A percentile compares a stretch with the other conserved stretches of the same genome.
These are phyloP conservation scores for Synergus itoensis DNA, from an alignment of 2,888 invertebrate species.

Conservation along the genomic window DNA sequence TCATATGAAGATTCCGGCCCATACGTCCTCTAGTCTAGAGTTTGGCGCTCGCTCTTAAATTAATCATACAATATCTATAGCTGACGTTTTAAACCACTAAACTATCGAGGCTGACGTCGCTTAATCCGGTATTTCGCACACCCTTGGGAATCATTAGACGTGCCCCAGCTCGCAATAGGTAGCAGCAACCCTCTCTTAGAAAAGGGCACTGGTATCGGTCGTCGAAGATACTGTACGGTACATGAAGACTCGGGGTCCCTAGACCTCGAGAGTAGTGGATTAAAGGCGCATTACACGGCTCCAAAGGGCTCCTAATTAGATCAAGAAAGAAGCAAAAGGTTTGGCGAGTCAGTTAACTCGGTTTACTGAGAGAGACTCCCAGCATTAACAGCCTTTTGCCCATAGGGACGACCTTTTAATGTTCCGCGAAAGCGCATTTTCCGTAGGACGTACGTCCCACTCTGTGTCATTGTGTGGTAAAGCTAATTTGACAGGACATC, in stretches of 20 bases:
- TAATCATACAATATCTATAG: conserved; percentile 41
- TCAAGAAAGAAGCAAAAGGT: conserved; percentile 76
- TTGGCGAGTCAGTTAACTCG: conserved; percentile 75
- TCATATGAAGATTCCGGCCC: neutral
- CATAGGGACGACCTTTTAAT: conserved; percentile 70
- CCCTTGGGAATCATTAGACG: conserved; percentile 72
- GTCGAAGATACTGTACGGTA: conserved; percentile 57
- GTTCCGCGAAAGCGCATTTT: conserved; percentile 60
- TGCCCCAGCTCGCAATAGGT: conserved; percentile 47
- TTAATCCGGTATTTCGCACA: conserved; percentile 70
- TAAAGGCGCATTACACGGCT: conserved; percentile 74
- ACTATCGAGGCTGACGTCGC: conserved; percentile 66
- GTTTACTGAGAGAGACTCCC: conserved; percentile 71
- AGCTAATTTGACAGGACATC: neutral
- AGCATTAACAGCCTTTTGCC: conserved; percentile 72
- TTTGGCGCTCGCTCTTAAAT: conserved; percentile 30
- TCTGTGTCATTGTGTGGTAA: conserved; percentile 47
- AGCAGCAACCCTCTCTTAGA: conserved; percentile 3
- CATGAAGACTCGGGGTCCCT: conserved; percentile 58
- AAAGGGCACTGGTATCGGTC: conserved; percentile 53
- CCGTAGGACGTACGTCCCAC: conserved; percentile 55
- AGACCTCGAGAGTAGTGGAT: conserved; percentile 65
- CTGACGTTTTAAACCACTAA: conserved; percentile 57
- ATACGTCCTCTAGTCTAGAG: conserved; percentile 15
- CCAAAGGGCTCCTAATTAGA: conserved; percentile 75